Percentiles rank a stretch among this genome's conserved stretches.
Evolutionary conservation across 2,797 vertebrate genomes (phyloP).

Genomic region (Acipenser oxyrinchus): DNA sequence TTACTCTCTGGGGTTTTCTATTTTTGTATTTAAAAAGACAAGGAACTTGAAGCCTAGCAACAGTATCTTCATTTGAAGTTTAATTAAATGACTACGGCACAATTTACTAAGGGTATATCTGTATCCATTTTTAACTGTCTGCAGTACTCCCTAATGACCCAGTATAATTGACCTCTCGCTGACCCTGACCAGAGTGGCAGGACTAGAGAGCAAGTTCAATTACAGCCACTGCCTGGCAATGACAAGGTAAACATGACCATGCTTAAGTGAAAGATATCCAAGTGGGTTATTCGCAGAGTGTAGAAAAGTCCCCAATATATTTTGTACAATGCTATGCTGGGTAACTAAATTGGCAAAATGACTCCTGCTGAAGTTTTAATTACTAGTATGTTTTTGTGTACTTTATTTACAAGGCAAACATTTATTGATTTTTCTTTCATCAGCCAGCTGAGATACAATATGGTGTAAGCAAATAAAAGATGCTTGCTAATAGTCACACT

Average conservation of each 20-base stretch:
- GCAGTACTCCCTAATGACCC: slow-evolving; percentile 18
- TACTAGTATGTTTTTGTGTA: too few relatives aligned
- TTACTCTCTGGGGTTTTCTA: not conserved
- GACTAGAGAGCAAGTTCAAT: slow-evolving; percentile 14
- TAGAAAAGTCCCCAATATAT: too few relatives aligned
- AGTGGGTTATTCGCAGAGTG: too few relatives aligned
- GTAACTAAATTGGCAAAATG: too few relatives aligned
- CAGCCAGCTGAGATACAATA: too few relatives aligned
- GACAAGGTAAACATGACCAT: slow-evolving; percentile 31
- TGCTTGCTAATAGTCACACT: too few relatives aligned
- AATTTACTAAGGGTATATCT: not conserved
- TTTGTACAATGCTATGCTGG: too few relatives aligned
- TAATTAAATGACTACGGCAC: not conserved
- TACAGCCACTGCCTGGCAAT: slow-evolving; percentile 19
- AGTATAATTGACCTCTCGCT: slow-evolving; percentile 24
- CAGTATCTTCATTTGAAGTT: not conserved
- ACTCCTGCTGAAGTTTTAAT: too few relatives aligned
- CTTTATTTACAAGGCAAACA: too few relatives aligned
- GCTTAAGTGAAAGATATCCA: not conserved
- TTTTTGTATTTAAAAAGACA: not conserved
- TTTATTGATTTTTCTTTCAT: too few relatives aligned
- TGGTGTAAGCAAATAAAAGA: too few relatives aligned
- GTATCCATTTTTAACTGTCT: not conserved
- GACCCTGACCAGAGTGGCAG: slow-evolving; percentile 15
- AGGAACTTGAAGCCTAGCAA: not conserved